Percentiles rank a stretch among this genome's conserved stretches.
Evolutionary conservation across 2,888 invertebrate species (phyloP).

Genomic region (Cylindroiulus punctatus): DNA sequence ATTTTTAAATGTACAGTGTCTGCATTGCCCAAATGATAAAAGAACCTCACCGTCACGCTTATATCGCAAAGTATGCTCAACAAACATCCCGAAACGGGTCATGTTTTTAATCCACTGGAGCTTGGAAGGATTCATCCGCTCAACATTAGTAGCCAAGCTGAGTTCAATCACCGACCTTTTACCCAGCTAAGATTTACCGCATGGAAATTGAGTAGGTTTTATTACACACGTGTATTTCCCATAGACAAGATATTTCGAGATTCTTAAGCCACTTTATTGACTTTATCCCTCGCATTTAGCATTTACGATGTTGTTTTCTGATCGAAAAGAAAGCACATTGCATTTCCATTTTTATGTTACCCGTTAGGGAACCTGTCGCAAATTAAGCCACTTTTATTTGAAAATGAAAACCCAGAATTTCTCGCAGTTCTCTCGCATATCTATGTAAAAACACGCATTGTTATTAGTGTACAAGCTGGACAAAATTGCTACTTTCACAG

Average conservation of each 20-base stretch:
- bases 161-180: constrained; percentile 34
- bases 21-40: background rate
- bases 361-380: background rate
- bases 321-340: background rate
- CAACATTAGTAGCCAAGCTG: background rate
- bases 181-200: background rate
- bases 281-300: background rate
- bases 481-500: too few relatives aligned
- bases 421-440: too few relatives aligned
- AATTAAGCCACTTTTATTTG: background rate
- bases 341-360: background rate
- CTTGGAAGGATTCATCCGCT: constrained; percentile 9
- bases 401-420: background rate
- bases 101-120: constrained; percentile 39
- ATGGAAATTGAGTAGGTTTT: background rate
- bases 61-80: background rate
- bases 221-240: background rate
- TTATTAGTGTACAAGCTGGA: too few relatives aligned
- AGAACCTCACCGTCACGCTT: constrained; percentile 5
- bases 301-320: background rate
- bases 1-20: too few relatives aligned
- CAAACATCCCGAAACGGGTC: constrained; percentile 13
- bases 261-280: background rate
- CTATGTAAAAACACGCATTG: too few relatives aligned
- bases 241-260: background rate